Conservation (phyloP, 2,797 vertebrate genomes). For the Helarctos malayanus region DNA sequence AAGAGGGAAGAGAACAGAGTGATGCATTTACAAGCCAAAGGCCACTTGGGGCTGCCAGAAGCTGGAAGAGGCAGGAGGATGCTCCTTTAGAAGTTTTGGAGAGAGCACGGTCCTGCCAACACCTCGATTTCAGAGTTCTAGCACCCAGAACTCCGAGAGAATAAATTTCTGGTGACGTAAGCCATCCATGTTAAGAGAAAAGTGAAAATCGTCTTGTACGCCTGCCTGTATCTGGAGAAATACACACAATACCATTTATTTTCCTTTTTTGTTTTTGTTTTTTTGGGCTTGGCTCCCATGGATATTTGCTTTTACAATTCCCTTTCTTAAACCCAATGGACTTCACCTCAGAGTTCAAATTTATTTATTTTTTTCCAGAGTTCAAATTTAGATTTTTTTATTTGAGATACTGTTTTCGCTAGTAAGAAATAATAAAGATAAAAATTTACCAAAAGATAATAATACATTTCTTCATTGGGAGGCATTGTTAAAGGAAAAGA, state of each 20-base stretch:
- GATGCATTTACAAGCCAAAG: neutral
- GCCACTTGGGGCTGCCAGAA: accelerated
- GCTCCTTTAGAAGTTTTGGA: neutral
- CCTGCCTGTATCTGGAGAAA: neutral
- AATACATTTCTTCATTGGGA: neutral
- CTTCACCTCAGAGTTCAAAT: neutral
- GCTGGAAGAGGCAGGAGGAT: neutral
- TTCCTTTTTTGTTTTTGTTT: no score
- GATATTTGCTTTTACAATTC: neutral
- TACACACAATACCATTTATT: neutral
- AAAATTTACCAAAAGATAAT: neutral
- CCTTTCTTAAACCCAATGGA: neutral
- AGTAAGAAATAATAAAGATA: neutral
- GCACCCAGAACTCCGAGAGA: neutral
- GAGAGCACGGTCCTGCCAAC: accelerated
- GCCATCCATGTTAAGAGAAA: neutral
- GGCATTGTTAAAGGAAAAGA: neutral
- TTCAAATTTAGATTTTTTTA: neutral
- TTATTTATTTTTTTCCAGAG: neutral
- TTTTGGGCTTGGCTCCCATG: neutral
- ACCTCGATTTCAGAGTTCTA: neutral
- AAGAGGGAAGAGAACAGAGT: neutral
- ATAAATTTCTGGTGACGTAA: neutral
- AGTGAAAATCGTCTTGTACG: neutral
- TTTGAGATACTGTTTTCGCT: neutral